Evolutionary conservation across 2,888 invertebrate species (phyloP).

Genomic region (Eilema depressum): DNA sequence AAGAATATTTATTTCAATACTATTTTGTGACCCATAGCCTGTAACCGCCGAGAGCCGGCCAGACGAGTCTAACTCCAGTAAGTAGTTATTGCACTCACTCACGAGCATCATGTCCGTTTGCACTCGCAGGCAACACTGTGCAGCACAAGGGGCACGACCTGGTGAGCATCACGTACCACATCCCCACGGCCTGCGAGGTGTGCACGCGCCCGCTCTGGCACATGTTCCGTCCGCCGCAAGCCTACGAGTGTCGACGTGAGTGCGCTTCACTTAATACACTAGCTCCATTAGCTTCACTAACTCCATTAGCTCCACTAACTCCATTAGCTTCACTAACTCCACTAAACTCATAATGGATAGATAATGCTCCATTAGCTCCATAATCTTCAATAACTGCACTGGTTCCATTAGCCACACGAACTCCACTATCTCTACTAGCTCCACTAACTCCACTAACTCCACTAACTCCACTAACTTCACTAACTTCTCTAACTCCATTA

Average conservation of each 20-base stretch:
- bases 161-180: constrained; percentile 98
- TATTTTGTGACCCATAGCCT: neutral
- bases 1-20: no score
- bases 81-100: neutral
- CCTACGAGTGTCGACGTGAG: constrained; percentile 98
- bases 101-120: neutral
- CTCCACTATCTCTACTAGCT: no score
- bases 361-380: no score
- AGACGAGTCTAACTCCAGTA: neutral
- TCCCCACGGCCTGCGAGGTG: constrained; percentile 99
- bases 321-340: no score
- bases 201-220: constrained; percentile 99
- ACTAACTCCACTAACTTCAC: no score
- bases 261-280: constrained; percentile 37
- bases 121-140: constrained; percentile 86
- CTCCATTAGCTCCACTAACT: no score
- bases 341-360: no score
- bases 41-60: neutral
- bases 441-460: no score
- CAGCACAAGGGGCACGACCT: constrained; percentile 98
- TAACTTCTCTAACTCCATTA: no score
- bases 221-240: constrained; percentile 98
- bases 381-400: no score
- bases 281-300: neutral
- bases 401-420: no score